Percentiles rank a stretch among this genome's conserved stretches.
phyloP scores from a whole-genome alignment of 2,888 invertebrate species.

The Abrostola tripartita region DNA sequence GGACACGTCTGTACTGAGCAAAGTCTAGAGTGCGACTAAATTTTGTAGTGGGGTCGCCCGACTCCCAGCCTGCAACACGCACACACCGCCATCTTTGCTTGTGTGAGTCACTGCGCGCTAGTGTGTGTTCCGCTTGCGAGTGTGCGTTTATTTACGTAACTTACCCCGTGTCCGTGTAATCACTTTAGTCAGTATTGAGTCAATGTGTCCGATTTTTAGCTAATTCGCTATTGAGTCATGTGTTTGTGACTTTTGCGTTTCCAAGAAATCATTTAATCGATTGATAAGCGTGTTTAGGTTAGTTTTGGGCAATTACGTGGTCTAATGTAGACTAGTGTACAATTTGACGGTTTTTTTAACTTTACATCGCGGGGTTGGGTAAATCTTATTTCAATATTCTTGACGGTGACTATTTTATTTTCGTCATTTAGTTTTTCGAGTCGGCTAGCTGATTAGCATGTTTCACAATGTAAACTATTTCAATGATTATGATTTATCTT shows the following conservation, averaged over 20 bases:
- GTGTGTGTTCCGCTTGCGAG: constrained; percentile 65
- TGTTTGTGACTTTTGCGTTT: constrained; percentile 72
- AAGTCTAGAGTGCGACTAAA: constrained; percentile 83
- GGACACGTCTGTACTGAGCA: constrained; percentile 75
- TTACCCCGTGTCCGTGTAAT: constrained; percentile 79
- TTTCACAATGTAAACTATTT: constrained; percentile 31
- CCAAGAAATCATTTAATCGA: constrained; percentile 64
- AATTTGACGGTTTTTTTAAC: constrained; percentile 39
- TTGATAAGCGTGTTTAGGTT: constrained; percentile 64
- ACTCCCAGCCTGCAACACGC: constrained; percentile 77
- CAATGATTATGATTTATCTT: constrained; percentile 25
- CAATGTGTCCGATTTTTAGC: constrained; percentile 83
- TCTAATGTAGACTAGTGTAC: constrained; percentile 59
- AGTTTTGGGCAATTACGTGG: constrained; percentile 65
- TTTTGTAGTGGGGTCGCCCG: constrained; percentile 85
- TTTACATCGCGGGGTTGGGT: constrained; percentile 47
- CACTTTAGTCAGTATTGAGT: constrained; percentile 80
- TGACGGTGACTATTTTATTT: constrained; percentile 29
- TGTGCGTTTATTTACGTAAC: constrained; percentile 86
- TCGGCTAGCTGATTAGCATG: constrained; percentile 7
- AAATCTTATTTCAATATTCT: constrained; percentile 41
- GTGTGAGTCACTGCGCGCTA: constrained; percentile 51
- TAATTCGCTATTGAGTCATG: constrained; percentile 85
- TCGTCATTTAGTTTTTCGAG: constrained; percentile 26
- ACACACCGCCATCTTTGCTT: constrained; percentile 64